Evolutionary conservation across 2,113 vertebrate species (phyloP).

Genomic region (Egretta garzetta): DNA sequence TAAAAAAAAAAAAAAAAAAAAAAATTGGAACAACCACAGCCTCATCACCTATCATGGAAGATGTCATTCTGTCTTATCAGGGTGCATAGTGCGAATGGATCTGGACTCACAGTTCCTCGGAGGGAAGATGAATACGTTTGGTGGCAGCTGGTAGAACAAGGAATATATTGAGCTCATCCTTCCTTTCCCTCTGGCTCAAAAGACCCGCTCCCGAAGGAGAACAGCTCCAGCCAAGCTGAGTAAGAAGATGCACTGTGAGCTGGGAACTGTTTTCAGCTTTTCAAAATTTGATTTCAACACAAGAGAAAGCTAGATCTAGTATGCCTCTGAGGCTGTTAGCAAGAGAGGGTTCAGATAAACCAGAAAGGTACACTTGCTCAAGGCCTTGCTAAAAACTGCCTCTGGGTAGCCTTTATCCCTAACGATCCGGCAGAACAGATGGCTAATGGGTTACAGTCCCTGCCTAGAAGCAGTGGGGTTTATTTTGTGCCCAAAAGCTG

Average conservation of each 20-base stretch:
- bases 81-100: background rate
- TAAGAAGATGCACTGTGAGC: background rate
- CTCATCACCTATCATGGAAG: constrained; percentile 35
- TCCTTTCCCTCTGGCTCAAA: constrained; percentile 13
- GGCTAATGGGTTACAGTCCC: constrained; percentile 36
- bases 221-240: background rate
- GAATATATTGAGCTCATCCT: constrained; percentile 21
- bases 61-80: constrained; percentile 52
- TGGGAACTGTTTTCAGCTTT: background rate
- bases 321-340: background rate
- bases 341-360: background rate
- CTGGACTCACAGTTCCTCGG: background rate
- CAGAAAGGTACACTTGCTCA: background rate
- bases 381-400: background rate
- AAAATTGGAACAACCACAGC: background rate
- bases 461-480: constrained; percentile 31
- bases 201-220: constrained; percentile 30
- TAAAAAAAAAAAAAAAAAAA: background rate
- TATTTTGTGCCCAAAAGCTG: constrained; percentile 36
- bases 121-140: constrained; percentile 20
- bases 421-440: constrained; percentile 32
- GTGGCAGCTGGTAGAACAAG: constrained; percentile 53
- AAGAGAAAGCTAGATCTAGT: background rate
- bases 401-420: background rate
- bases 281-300: background rate